A percentile compares a stretch with the other conserved stretches of the same genome.
Evolutionary conservation across 1,140 invertebrate genomes (phyloP).

Genomic region (Rhynchophorus ferrugineus): DNA sequence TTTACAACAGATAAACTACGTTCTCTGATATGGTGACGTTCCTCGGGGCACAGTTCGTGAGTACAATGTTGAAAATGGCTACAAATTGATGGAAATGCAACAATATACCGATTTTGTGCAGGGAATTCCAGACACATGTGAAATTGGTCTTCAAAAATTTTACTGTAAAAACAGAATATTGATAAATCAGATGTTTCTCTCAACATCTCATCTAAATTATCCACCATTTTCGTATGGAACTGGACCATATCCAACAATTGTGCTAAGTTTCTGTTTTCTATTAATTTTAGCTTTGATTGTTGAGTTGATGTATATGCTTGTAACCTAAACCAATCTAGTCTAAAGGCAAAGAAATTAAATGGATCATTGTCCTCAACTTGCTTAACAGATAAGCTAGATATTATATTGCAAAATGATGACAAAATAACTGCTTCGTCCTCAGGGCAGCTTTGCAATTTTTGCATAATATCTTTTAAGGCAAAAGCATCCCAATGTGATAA

Average conservation of each 20-base stretch:
- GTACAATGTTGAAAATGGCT: slow-evolving; percentile 97
- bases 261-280: slow-evolving; percentile 82
- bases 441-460: slow-evolving; percentile 74
- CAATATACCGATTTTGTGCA: slow-evolving; percentile 94
- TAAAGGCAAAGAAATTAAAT: slow-evolving; percentile 91
- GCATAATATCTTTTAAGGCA: slow-evolving; percentile 84
- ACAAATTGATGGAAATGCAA: slow-evolving; percentile 96
- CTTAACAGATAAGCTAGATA: slow-evolving; percentile 81
- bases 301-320: slow-evolving; percentile 89
- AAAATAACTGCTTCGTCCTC: slow-evolving; percentile 94
- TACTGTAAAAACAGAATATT: slow-evolving; percentile 95
- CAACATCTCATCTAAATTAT: slow-evolving; percentile 95
- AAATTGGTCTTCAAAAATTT: slow-evolving; percentile 96
- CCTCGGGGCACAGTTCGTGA: slow-evolving; percentile 97
- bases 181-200: slow-evolving; percentile 95
- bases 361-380: slow-evolving; percentile 95
- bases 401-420: slow-evolving; percentile 85
- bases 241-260: slow-evolving; percentile 90
- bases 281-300: slow-evolving; percentile 73
- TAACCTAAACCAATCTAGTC: slow-evolving; percentile 91
- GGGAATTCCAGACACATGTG: slow-evolving; percentile 98
- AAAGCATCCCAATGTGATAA: slow-evolving; percentile 92
- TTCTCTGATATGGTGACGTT: slow-evolving; percentile 93
- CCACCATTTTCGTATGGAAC: slow-evolving; percentile 98
- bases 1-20: slow-evolving; percentile 94